These are phyloP conservation scores for Heliconius melpomene DNA, from an alignment of 1,140 invertebrate species.

Conservation along the genomic window DNA sequence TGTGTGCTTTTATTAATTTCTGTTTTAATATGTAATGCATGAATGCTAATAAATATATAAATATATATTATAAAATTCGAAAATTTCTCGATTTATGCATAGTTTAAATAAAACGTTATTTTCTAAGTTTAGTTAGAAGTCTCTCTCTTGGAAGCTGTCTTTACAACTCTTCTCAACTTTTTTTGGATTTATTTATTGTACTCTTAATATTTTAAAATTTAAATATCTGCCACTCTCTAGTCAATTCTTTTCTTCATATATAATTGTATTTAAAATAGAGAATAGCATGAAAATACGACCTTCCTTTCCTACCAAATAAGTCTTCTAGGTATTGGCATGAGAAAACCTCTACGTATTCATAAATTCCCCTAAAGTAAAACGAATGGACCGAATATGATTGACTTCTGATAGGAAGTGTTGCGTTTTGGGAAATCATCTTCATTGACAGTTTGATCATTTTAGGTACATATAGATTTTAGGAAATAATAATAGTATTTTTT, in stretches of 20 bases:
- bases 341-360: neutral
- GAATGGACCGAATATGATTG: conserved; percentile 47
- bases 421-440: neutral
- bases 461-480: neutral
- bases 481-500: neutral
- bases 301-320: neutral
- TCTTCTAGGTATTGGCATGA: conserved; percentile 5
- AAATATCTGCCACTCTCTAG: neutral
- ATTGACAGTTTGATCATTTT: neutral
- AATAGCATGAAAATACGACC: neutral
- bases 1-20: neutral
- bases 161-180: no score
- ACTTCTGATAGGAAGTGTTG: neutral
- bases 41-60: neutral
- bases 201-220: no score
- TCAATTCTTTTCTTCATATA: neutral
- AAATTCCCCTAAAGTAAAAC: conserved; percentile 19
- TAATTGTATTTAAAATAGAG: neutral
- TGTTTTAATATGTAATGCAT: conserved; percentile 2
- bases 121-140: neutral
- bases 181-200: no score
- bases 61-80: neutral
- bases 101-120: neutral
- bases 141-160: no score
- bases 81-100: neutral